Conservation (phyloP, 2,113 vertebrate genomes). For the Galemys pyrenaicus region DNA sequence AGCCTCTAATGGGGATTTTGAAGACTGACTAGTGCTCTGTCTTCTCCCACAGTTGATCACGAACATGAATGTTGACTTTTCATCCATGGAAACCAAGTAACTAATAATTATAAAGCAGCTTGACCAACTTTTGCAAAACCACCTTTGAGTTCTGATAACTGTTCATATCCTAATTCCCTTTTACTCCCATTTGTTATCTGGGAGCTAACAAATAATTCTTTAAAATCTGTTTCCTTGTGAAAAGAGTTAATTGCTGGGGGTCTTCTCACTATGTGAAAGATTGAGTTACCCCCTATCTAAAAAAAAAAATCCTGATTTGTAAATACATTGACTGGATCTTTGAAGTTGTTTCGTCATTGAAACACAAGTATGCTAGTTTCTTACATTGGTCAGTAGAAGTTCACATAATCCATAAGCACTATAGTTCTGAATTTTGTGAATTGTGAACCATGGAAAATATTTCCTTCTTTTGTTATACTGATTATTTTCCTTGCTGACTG, state of each 20-base stretch:
- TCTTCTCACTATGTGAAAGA: neutral
- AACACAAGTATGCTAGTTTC: neutral
- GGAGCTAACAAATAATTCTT: neutral
- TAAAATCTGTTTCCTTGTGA: neutral
- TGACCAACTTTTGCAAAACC: neutral
- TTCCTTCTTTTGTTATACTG: neutral
- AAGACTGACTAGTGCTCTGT: neutral
- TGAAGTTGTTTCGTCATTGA: neutral
- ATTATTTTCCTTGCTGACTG: neutral
- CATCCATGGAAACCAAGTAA: neutral
- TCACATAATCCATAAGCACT: neutral
- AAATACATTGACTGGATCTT: neutral
- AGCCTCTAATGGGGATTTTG: neutral
- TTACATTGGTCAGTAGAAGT: neutral
- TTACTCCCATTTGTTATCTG: neutral
- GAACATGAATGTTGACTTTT: neutral
- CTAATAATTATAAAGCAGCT: neutral
- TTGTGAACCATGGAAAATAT: neutral
- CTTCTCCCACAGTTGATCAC: neutral
- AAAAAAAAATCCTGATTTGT: neutral
- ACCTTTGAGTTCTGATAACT: neutral
- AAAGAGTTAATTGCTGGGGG: neutral
- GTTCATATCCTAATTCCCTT: conserved; percentile 35
- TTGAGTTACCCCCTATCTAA: neutral
- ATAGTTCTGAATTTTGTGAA: conserved; percentile 8